Base-by-base conservation (phyloP, 30 jellyfish, hydroid and myxozoan genomes). In the Aurelia sp. region DNA sequence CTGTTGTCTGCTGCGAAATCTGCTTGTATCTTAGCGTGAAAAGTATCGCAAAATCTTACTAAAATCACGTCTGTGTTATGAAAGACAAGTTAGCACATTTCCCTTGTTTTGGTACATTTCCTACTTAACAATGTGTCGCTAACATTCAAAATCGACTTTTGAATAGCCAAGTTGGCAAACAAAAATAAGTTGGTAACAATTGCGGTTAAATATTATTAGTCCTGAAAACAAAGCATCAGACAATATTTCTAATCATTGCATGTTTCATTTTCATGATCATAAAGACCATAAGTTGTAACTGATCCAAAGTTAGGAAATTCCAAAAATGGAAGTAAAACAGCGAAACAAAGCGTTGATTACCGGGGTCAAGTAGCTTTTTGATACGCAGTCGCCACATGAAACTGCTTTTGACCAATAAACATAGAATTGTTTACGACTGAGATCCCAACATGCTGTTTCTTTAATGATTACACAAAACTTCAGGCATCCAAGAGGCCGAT, bases 311-410 rank as follows among this genome's bases (percentile, higher is more conserved):
- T 63, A 44, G 80, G 72, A 78, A 78, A 62, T 63, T 18, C 79
- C 89, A 52, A 64, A 64, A 78, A 62, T 63, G 89, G 72, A 77
- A 33, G 44, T 78, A 70, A 78, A 78, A 70, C 80, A 48, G 78
- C 59, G 77, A 64, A 44, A 78, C 89, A 78, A 78, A 78, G 89
- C 69, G 8, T 21, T 78, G 69, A 78, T 78, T 78, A 78, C 80
- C 80, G 70, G 63, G 89, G 89, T 78, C 89, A 78, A 78, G 89
- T 62, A 78, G 80, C 30, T 69, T 69, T 69, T 35, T 64, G 60
- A 69, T 69, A 33, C 38, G 70, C 69, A 10, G 71, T 66, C 91
- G 77, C 91, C 91, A 71, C 91, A 81, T 67, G 91, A 81, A 81
- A 67, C 91, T 81, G 91, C 67, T 67, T 58, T 67, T 53, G 78